Conservation (phyloP, 53 echinoderm and acorn worm genomes). For the Astropecten irregularis region DNA sequence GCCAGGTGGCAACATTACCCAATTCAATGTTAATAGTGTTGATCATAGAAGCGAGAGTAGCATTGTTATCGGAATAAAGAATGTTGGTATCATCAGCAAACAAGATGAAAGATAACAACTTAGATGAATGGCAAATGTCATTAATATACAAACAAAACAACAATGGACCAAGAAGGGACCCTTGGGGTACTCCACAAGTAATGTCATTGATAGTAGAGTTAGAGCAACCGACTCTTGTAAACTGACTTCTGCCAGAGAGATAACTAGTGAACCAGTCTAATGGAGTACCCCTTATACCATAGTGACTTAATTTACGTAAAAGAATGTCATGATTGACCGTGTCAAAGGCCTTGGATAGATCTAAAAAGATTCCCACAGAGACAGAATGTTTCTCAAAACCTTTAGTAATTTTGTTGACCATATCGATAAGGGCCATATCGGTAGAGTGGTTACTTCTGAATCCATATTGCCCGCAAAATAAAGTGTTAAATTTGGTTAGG, state of each 20-base stretch:
- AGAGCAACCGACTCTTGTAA: not conserved
- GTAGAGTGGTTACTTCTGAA: conserved; percentile 17
- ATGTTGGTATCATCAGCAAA: too few species aligned
- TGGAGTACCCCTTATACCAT: conserved; percentile 24
- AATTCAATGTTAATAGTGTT: too few species aligned
- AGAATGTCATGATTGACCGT: too few species aligned
- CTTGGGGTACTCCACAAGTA: conserved; percentile 13
- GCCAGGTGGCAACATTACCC: too few species aligned
- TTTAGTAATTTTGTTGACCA: conserved; percentile 12
- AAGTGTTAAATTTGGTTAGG: conserved; percentile 3
- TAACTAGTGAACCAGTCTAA: conserved; percentile 23
- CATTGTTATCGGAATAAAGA: too few species aligned
- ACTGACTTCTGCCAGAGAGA: not conserved
- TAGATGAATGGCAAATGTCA: not conserved
- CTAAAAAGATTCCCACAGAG: conserved; percentile 15
- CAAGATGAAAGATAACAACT: conserved; percentile 1
- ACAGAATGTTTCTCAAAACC: conserved; percentile 9
- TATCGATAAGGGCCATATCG: conserved; percentile 14
- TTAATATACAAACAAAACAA: conserved; percentile 6
- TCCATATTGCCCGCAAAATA: conserved; percentile 28
- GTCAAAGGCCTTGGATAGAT: too few species aligned
- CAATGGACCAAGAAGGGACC: too few species aligned
- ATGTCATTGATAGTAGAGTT: not conserved
- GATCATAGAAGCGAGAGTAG: too few species aligned
- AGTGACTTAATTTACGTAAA: conserved; percentile 14